Evolutionary conservation across 2,888 invertebrate genomes (phyloP).

Genomic region (Toxonevra muliebris): DNA sequence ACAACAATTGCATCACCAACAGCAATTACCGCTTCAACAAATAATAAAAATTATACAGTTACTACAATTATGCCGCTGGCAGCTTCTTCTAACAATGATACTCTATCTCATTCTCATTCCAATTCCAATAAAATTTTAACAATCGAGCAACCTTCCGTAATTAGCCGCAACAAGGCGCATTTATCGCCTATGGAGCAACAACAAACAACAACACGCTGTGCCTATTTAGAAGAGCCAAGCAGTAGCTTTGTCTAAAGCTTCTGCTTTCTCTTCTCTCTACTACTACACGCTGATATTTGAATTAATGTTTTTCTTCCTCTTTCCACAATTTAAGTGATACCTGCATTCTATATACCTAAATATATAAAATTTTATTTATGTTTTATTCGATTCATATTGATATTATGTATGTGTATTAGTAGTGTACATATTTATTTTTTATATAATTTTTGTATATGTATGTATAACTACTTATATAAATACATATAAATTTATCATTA

Average conservation of each 20-base stretch:
- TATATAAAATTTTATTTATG: slow-evolving; percentile 16
- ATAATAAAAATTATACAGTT: slow-evolving; percentile 47
- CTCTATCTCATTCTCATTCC: too few species aligned
- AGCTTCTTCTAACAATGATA: slow-evolving; percentile 34
- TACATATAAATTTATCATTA: too few species aligned
- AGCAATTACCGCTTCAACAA: slow-evolving; percentile 35
- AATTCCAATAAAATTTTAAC: slow-evolving; percentile 45
- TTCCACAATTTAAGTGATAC: background rate
- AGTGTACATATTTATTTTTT: too few species aligned
- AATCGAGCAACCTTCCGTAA: slow-evolving; percentile 34
- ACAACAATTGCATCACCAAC: slow-evolving; percentile 17
- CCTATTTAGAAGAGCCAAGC: slow-evolving; percentile 72
- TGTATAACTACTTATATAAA: too few species aligned
- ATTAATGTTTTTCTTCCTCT: background rate
- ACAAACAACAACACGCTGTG: slow-evolving; percentile 56
- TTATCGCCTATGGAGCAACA: slow-evolving; percentile 43
- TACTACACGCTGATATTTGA: slow-evolving; percentile 15
- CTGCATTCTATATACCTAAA: background rate
- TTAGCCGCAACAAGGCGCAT: slow-evolving; percentile 36
- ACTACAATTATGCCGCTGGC: slow-evolving; percentile 19
- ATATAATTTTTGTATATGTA: too few species aligned
- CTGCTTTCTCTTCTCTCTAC: background rate
- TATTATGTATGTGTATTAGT: background rate
- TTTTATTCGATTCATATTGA: slow-evolving; percentile 7
- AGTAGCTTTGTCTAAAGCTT: slow-evolving; percentile 72